A percentile compares a stretch with the other conserved stretches of the same genome.
phyloP scores from a whole-genome alignment of 2,888 invertebrate species.

The Drosophila mayaguana region DNA sequence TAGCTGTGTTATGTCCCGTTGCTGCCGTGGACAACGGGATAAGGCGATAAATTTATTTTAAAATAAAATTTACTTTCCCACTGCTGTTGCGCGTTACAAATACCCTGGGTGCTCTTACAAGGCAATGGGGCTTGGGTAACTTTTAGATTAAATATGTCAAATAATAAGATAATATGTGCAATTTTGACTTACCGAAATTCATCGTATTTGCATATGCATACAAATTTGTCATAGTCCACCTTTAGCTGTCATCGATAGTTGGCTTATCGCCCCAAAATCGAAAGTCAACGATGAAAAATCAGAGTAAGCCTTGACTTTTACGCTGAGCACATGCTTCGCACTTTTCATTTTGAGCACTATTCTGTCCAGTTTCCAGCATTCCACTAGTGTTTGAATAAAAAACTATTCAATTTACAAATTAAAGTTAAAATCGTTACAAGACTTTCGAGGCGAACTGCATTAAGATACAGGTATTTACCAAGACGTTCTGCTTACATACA shows the following conservation, averaged over 20 bases:
- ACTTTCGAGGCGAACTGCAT: neutral
- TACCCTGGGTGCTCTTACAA: constrained; percentile 22
- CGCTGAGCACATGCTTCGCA: rapidly evolving
- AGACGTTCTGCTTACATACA: too few relatives aligned
- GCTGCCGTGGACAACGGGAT: constrained; percentile 79
- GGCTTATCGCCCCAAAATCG: neutral
- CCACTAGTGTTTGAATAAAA: neutral
- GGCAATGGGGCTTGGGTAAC: constrained; percentile 10
- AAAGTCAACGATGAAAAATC: neutral
- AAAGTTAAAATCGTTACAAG: neutral
- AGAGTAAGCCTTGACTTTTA: neutral
- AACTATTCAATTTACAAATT: neutral
- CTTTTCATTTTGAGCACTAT: neutral
- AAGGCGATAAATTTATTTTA: constrained; percentile 81
- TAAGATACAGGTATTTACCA: neutral
- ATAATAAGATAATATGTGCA: too few relatives aligned
- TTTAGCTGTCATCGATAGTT: too few relatives aligned
- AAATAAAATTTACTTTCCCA: constrained; percentile 80
- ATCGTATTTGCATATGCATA: too few relatives aligned
- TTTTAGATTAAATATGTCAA: neutral
- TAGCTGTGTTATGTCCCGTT: constrained; percentile 35
- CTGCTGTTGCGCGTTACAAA: constrained; percentile 45
- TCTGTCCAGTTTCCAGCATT: neutral
- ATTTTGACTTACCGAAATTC: too few relatives aligned
- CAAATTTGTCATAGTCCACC: too few relatives aligned